Conservation (phyloP, 2,797 vertebrate genomes). For the Mormyrus proboscirostris region DNA sequence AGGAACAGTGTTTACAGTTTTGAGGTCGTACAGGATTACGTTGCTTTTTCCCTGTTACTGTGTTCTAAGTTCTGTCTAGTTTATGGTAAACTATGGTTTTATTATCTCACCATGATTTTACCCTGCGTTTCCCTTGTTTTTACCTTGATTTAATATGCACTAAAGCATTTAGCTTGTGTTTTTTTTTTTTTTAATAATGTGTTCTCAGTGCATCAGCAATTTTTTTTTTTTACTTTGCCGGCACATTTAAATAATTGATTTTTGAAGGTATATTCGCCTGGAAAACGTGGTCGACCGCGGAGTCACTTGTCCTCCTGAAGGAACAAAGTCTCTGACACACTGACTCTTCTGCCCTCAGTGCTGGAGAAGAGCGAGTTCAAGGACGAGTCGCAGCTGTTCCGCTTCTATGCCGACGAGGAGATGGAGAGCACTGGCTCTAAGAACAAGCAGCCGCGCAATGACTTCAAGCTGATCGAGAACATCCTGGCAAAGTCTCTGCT, state of each 20-base stretch:
- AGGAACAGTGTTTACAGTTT: constrained; percentile 9
- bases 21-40: not conserved
- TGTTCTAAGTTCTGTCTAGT: not conserved
- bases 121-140: not conserved
- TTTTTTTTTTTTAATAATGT: not conserved
- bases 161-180: not conserved
- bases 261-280: not conserved
- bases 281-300: not conserved
- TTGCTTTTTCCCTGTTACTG: not conserved
- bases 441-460: constrained; percentile 87
- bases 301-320: not conserved
- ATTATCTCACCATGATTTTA: not conserved
- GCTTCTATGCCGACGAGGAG: constrained; percentile 95
- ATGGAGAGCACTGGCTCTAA: constrained; percentile 87
- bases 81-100: not conserved
- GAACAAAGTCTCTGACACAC: not conserved
- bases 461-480: constrained; percentile 95
- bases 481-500: constrained; percentile 86
- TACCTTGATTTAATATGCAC: not conserved
- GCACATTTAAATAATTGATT: not conserved
- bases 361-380: constrained; percentile 98
- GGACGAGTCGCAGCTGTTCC: constrained; percentile 95
- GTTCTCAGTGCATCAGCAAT: too few relatives aligned
- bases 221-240: not conserved
- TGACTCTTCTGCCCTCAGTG: constrained; percentile 55